Base-by-base conservation (phyloP, 92 coral and sea anemone genomes). In the Epizoanthus ramosus region DNA sequence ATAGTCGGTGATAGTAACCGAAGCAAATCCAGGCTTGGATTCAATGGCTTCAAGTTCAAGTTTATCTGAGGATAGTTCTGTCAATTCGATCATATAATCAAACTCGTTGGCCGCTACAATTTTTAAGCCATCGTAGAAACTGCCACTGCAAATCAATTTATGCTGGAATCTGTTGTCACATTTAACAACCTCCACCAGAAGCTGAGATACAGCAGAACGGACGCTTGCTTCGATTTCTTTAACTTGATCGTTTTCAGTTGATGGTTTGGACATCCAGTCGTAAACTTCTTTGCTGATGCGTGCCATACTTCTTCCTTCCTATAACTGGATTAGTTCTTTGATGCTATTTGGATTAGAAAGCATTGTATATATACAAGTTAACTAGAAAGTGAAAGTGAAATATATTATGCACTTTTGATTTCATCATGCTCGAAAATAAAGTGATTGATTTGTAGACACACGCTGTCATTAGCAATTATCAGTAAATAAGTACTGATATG, bases 91-190 rank as follows among this genome's bases (percentile, higher is more conserved):
- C 79, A 74, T 53, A 5, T 74, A 74, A 35, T 74, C 79, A 18
- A 74, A 74, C 47, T 74, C 79, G 64, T 74, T 24, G 37, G 64
- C 65, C 17, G 23, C 15, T 74, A 53, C 79, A n/a, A 74, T 74
- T 74, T 28, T 74, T n/a, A 74, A 8, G 4, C 79, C 79, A 15
- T 74, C 65, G 64, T 74, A 74, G 41, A 50, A 74, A 31, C 79
- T 74, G 28, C 79, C 79, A 28, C 79, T 74, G 2, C 64, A 54
- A 17, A 74, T 74, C 43, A 74, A 16, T 15, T 56, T 74, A 63
- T 74, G 79, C 37, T 31, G 39, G 13, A 74, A 56, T 24, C 65
- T 74, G 24, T 15, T 23, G 16, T 74, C 79, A 15, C 28, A 4
- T 54, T 74, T 74, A 2, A 74, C 79, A 25, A 28, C 79, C 64